Evolutionary conservation across 1,140 invertebrate species (phyloP).

Genomic region (Nasonia giraulti): DNA sequence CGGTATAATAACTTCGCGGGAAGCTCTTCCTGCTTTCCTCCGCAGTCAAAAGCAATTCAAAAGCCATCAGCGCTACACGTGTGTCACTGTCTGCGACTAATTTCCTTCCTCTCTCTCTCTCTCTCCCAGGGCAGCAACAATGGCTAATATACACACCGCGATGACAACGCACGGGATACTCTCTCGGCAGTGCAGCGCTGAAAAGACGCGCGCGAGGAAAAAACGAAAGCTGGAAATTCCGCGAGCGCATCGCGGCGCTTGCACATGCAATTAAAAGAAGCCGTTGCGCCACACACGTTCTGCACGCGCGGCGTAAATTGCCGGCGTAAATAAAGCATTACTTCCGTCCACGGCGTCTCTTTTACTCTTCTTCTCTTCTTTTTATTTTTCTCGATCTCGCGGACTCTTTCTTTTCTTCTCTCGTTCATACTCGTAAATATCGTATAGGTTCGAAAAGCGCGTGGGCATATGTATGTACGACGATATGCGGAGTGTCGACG

Average conservation of each 20-base stretch:
- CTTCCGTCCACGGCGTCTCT: background rate
- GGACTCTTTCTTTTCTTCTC: background rate
- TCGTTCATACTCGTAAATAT: background rate
- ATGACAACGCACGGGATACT: background rate
- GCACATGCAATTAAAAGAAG: slow-evolving; percentile 33
- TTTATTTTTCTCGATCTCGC: too few relatives aligned
- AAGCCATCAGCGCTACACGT: background rate
- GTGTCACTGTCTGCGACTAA: background rate
- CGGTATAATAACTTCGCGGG: too few relatives aligned
- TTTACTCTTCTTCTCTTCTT: background rate
- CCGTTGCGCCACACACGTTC: background rate
- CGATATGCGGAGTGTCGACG: too few relatives aligned
- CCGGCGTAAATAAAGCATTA: slow-evolving; percentile 9
- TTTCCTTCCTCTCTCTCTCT: background rate
- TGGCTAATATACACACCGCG: too few relatives aligned
- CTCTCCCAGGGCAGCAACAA: background rate
- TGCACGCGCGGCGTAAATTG: slow-evolving; percentile 3
- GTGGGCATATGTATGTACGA: too few relatives aligned
- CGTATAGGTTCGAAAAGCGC: too few relatives aligned
- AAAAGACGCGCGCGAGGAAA: background rate
- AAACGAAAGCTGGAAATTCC: slow-evolving; percentile 42
- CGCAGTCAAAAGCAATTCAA: background rate
- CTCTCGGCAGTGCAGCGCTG: background rate
- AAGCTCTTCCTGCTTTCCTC: background rate
- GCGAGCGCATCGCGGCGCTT: background rate